These are phyloP conservation scores for Amia ocellicauda DNA, from an alignment of 2,113 vertebrate genomes.

Conservation along the genomic window DNA sequence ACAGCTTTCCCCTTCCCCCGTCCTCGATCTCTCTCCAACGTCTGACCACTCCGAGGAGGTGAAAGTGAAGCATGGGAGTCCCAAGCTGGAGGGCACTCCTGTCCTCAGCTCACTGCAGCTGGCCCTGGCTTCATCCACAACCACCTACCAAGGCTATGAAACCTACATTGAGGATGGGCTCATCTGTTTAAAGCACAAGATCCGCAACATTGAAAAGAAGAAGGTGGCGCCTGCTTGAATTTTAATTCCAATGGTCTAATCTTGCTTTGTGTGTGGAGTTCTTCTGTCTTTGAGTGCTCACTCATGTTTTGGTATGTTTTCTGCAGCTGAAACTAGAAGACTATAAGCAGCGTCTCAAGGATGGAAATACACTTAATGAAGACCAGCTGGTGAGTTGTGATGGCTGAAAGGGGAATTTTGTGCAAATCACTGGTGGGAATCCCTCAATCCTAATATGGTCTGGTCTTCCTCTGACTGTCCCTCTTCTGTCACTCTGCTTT, in stretches of 20 bases:
- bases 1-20: constrained; percentile 73
- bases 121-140: constrained; percentile 58
- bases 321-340: constrained; percentile 78
- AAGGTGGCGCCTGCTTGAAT: constrained; percentile 68
- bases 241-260: background rate
- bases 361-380: constrained; percentile 70
- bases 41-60: constrained; percentile 52
- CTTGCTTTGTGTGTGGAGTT: background rate
- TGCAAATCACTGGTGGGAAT: too few relatives aligned
- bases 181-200: constrained; percentile 94
- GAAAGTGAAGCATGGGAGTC: constrained; percentile 47
- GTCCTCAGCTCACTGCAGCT: constrained; percentile 60
- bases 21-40: constrained; percentile 53
- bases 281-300: background rate
- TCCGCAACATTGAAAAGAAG: constrained; percentile 96
- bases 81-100: constrained; percentile 21
- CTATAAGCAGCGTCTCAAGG: constrained; percentile 72
- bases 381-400: constrained; percentile 72
- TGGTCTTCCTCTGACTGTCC: too few relatives aligned
- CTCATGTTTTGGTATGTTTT: background rate
- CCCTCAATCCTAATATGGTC: too few relatives aligned
- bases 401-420: background rate
- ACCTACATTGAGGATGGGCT: constrained; percentile 90
- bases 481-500: constrained; percentile 10
- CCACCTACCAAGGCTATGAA: constrained; percentile 81